These are phyloP conservation scores for Zenarchopterus dispar DNA, from an alignment of 2,797 vertebrate species.

Conservation along the genomic window DNA sequence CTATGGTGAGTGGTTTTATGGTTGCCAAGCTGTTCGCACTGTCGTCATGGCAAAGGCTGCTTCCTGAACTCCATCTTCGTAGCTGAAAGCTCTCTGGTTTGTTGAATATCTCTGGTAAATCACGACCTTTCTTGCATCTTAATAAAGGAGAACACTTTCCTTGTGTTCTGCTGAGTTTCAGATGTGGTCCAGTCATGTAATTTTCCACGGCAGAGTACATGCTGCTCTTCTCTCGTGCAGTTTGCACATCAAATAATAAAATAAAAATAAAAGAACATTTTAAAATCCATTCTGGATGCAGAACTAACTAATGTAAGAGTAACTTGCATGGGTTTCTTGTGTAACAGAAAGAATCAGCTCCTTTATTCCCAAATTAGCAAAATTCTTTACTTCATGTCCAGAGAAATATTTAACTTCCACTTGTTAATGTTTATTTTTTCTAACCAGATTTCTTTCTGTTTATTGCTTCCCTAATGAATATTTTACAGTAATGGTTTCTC, in stretches of 20 bases:
- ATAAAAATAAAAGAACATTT: too few species aligned
- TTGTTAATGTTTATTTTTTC: too few species aligned
- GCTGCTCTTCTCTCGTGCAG: slow-evolving; percentile 6
- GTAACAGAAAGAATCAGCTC: too few species aligned
- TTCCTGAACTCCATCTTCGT: slow-evolving; percentile 29
- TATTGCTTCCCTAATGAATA: too few species aligned
- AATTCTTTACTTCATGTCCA: too few species aligned
- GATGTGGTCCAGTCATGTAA: not conserved
- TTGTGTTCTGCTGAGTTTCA: not conserved
- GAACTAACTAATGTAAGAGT: too few species aligned
- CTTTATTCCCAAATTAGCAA: too few species aligned
- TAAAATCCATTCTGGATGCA: too few species aligned
- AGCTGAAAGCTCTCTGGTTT: slow-evolving; percentile 33
- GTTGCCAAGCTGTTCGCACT: slow-evolving; percentile 44
- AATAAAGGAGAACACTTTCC: slow-evolving; percentile 19
- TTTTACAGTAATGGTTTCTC: too few species aligned
- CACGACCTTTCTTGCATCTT: slow-evolving; percentile 35
- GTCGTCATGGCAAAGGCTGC: slow-evolving; percentile 42
- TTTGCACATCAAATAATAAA: not conserved
- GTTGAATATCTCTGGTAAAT: slow-evolving; percentile 44
- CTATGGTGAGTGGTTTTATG: slow-evolving; percentile 60
- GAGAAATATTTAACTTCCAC: too few species aligned
- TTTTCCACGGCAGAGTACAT: slow-evolving; percentile 2
- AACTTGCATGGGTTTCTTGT: too few species aligned
- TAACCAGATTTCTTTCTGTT: too few species aligned